Conservation (phyloP, 2,888 invertebrate species). For the Philhelius pedissequus region DNA sequence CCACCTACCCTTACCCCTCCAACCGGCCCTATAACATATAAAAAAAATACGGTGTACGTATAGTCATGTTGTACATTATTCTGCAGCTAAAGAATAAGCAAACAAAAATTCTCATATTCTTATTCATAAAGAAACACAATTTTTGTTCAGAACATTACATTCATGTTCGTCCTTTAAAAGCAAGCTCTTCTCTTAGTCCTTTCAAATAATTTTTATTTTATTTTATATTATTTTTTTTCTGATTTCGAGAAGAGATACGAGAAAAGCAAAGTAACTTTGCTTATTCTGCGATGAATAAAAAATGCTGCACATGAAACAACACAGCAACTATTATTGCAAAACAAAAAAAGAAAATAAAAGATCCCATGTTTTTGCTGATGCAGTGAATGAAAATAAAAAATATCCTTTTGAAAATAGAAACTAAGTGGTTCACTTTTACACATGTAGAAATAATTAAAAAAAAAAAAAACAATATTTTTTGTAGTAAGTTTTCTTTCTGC, state of each 20-base stretch:
- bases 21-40: no score
- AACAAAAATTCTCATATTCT: constrained; percentile 20
- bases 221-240: constrained; percentile 7
- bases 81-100: constrained; percentile 22
- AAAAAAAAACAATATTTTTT: neutral
- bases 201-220: neutral
- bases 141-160: constrained; percentile 48
- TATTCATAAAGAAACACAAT: constrained; percentile 48
- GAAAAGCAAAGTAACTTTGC: constrained; percentile 32
- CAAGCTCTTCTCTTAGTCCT: constrained; percentile 48
- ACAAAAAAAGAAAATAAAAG: neutral
- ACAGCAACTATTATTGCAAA: neutral
- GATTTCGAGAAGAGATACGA: constrained; percentile 9
- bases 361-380: constrained; percentile 25
- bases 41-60: no score
- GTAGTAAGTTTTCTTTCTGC: neutral
- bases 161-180: constrained; percentile 21
- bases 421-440: constrained; percentile 60
- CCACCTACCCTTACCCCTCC: neutral
- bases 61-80: neutral
- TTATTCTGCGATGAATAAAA: constrained; percentile 41
- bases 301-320: constrained; percentile 28
- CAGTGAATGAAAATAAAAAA: constrained; percentile 29
- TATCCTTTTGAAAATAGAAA: constrained; percentile 53
- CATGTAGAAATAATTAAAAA: constrained; percentile 44